These are phyloP conservation scores for Hanleya hanleyi DNA, from an alignment of 2,888 invertebrate genomes.

Conservation along the genomic window DNA sequence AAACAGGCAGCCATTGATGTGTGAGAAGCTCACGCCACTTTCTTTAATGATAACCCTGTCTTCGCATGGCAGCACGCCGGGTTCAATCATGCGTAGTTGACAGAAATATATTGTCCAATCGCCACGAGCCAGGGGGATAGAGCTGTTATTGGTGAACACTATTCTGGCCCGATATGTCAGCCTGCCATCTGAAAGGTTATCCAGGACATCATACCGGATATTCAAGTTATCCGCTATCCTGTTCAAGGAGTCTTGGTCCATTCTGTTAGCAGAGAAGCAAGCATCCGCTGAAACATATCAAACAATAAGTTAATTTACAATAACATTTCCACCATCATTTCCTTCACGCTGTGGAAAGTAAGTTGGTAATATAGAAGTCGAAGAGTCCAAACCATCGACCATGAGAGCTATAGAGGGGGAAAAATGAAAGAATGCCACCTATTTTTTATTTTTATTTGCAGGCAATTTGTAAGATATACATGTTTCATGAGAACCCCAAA, in stretches of 20 bases:
- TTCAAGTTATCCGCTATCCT: background rate
- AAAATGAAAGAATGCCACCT: too few species aligned
- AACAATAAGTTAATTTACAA: background rate
- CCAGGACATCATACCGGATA: background rate
- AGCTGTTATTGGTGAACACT: constrained; percentile 49
- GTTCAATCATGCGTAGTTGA: constrained; percentile 64
- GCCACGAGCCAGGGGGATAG: constrained; percentile 30
- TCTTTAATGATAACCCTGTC: constrained; percentile 40
- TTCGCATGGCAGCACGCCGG: constrained; percentile 45
- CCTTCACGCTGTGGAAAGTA: too few species aligned
- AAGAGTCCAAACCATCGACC: too few species aligned
- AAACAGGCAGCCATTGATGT: constrained; percentile 62
- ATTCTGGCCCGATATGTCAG: constrained; percentile 37
- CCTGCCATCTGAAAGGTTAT: background rate
- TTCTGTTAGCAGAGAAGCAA: too few species aligned
- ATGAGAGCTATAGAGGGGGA: too few species aligned
- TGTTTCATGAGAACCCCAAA: too few species aligned
- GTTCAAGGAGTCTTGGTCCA: background rate
- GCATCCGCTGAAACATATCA: too few species aligned
- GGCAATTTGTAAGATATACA: too few species aligned
- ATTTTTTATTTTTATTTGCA: too few species aligned
- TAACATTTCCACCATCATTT: background rate
- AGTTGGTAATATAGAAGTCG: too few species aligned
- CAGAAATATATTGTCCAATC: constrained; percentile 61
- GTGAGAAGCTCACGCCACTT: constrained; percentile 50